Evolutionary conservation across 2,888 invertebrate species (phyloP), one percentile per base, ranked within the genome.

Genomic region (Microctonus brassicae): DNA sequence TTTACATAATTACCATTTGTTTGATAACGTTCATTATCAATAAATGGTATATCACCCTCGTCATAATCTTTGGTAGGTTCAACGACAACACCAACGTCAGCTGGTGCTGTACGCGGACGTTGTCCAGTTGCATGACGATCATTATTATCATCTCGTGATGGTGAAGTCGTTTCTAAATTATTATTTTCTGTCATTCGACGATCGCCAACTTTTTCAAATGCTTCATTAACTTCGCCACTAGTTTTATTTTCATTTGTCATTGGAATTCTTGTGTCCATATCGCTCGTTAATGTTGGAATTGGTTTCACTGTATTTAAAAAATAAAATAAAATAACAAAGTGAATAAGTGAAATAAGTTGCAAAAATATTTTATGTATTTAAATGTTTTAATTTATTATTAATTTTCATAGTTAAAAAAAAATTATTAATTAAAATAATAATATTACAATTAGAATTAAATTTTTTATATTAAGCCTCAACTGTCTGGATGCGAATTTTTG

Each of bases 1-100:
- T 82, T 85, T 1, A 77, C 67, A 70, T 82, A 82, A 29, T 17
- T 7, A 47, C 85, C 84, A 10, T 80, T 77, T 29, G 80, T 80
- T 69, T 86, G 84, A 47, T 47, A 47, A 53, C 80, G 75, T 11
- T 82, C 84, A 1, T 76, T 81, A 57, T 72, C 73, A 33, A 75
- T 74, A 60, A 77, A 78, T 26, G 57, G 74, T n/a, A 73, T 77
- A 36, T 75, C 74, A 9, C 65, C 72, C 5, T 77, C 77, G 2
- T 75, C 72, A 11, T 47, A 24, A 42, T 57, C 47, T n/a, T 60
- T 74, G 11, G 33, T 58, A 17, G 60, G 64, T 33, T 71, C 66
- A 1, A 60, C 57, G 24, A 53, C 13, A n/a, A 65, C 36, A 24
- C 63, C 67, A 47, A 75, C 70, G n/a, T 70, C 74, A 10, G 67